phyloP scores from a whole-genome alignment of 2,888 invertebrate species.

The Epiblema foenella region DNA sequence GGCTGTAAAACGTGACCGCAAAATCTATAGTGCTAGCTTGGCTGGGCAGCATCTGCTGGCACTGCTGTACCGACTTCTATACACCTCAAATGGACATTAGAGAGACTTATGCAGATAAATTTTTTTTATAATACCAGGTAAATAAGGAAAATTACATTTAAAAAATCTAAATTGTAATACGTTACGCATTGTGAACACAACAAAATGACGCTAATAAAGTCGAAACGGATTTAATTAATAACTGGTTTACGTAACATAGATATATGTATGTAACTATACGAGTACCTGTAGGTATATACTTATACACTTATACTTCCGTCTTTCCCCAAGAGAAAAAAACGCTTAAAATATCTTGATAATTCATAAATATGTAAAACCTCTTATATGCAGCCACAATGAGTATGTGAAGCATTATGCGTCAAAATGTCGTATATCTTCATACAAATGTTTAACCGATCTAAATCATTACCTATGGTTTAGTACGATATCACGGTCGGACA shows the following conservation, averaged over 20 bases:
- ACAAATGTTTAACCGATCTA: not conserved
- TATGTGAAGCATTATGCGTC: not conserved
- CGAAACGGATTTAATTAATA: slow-evolving; percentile 15
- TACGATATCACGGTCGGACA: slow-evolving; percentile 37
- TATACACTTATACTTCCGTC: slow-evolving; percentile 53
- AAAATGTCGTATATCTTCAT: slow-evolving; percentile 19
- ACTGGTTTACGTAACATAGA: slow-evolving; percentile 11
- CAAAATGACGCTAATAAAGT: slow-evolving; percentile 2
- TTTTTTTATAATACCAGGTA: not conserved
- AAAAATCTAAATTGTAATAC: slow-evolving; percentile 2
- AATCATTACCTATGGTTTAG: not conserved
- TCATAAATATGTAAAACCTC: not conserved
- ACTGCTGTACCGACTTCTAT: not conserved
- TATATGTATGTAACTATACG: too few relatives aligned
- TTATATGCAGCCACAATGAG: not conserved
- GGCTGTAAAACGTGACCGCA: too few relatives aligned
- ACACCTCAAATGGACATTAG: not conserved
- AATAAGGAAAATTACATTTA: slow-evolving; percentile 1
- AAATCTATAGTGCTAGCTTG: too few relatives aligned
- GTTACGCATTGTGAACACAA: slow-evolving; percentile 5
- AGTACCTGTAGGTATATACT: slow-evolving; percentile 50
- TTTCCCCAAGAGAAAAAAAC: slow-evolving; percentile 48
- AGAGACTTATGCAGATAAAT: not conserved
- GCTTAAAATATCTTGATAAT: not conserved
- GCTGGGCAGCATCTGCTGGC: too few relatives aligned